Evolutionary conservation across 2,113 vertebrate species (phyloP).

Genomic region (Petrocephalus zakoni): DNA sequence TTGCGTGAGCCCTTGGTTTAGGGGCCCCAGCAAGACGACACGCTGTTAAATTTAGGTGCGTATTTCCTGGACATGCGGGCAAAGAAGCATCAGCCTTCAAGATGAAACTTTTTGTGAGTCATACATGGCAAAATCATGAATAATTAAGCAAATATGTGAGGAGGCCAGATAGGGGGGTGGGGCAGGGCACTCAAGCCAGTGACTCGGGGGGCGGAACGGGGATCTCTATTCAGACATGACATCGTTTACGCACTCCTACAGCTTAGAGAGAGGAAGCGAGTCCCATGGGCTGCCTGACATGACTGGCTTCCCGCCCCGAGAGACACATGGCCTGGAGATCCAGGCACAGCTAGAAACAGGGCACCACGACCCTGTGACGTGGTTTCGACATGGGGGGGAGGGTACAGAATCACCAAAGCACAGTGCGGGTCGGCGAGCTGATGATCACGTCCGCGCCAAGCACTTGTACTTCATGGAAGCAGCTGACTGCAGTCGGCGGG

Average conservation of each 20-base stretch:
- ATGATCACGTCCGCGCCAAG: neutral
- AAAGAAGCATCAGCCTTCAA: neutral
- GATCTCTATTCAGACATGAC: too few relatives aligned
- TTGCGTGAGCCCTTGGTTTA: neutral
- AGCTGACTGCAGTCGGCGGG: neutral
- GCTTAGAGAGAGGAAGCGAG: neutral
- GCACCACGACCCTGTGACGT: neutral
- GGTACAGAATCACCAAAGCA: neutral
- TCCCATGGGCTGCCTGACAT: neutral
- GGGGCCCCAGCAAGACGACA: neutral
- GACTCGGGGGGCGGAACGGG: too few relatives aligned
- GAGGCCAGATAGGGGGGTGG: neutral
- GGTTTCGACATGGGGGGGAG: neutral
- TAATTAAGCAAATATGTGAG: neutral
- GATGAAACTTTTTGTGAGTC: neutral
- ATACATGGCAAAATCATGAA: neutral
- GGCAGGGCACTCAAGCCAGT: neutral
- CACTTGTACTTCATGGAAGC: too few relatives aligned
- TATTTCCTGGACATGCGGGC: neutral
- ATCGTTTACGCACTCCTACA: neutral
- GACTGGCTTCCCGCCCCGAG: neutral
- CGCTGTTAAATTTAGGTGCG: neutral
- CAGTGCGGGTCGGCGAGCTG: neutral
- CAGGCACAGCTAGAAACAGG: neutral
- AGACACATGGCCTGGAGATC: neutral